Conservation (phyloP, 2,113 vertebrate genomes). For the Rousettus leschenaultii region DNA sequence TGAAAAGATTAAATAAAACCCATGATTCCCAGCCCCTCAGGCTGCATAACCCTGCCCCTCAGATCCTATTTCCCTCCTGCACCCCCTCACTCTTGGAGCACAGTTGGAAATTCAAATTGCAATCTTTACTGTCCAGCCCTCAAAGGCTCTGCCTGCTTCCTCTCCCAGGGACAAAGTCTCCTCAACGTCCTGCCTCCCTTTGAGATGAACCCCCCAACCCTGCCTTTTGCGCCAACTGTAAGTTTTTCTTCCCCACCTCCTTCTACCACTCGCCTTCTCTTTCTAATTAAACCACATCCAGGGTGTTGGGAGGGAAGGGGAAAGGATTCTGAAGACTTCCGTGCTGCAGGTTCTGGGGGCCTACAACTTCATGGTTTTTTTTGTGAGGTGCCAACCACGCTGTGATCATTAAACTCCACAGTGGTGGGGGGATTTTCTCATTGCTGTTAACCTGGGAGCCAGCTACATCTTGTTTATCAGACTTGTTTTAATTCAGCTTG, state of each 20-base stretch:
- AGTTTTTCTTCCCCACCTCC: conserved; percentile 59
- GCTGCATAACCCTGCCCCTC: conserved; percentile 67
- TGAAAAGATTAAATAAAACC: conserved; percentile 69
- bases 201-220: conserved; percentile 54
- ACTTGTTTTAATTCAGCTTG: conserved; percentile 82
- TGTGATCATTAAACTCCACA: conserved; percentile 80
- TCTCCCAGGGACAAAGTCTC: conserved; percentile 63
- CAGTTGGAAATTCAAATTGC: conserved; percentile 67
- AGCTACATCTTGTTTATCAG: conserved; percentile 83
- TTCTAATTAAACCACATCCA: conserved; percentile 72
- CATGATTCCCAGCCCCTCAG: conserved; percentile 55
- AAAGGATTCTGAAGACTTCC: conserved; percentile 57
- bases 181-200: conserved; percentile 56
- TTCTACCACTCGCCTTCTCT: conserved; percentile 38
- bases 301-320: conserved; percentile 54
- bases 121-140: conserved; percentile 64
- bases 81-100: conserved; percentile 44
- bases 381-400: conserved; percentile 79
- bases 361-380: conserved; percentile 69
- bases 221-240: conserved; percentile 63
- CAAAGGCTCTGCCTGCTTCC: conserved; percentile 65
- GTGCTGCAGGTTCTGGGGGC: conserved; percentile 69
- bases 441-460: conserved; percentile 78
- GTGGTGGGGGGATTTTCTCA: conserved; percentile 60
- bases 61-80: conserved; percentile 65